These are phyloP conservation scores for Noctua janthe DNA, from an alignment of 2,888 invertebrate genomes.

Conservation along the genomic window DNA sequence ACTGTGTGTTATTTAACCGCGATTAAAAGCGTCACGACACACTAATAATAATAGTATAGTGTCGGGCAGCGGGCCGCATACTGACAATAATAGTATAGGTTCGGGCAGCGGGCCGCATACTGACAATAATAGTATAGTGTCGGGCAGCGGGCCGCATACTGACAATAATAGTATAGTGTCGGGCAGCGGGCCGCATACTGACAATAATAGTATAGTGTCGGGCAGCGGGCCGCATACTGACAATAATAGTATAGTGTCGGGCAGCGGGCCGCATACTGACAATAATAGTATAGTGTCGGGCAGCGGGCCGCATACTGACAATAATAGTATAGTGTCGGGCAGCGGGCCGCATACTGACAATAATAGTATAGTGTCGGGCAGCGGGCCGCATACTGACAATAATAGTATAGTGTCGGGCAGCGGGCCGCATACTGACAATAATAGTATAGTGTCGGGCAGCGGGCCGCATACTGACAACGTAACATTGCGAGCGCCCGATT, in stretches of 20 bases:
- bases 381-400: too few species aligned
- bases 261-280: slow-evolving; percentile 47
- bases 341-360: too few species aligned
- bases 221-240: slow-evolving; percentile 46
- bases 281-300: slow-evolving; percentile 58
- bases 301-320: too few species aligned
- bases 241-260: too few species aligned
- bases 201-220: too few species aligned
- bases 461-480: slow-evolving; percentile 48
- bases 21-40: slow-evolving; percentile 67
- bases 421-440: too few species aligned
- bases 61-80: slow-evolving; percentile 50
- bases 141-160: slow-evolving; percentile 48
- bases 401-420: slow-evolving; percentile 53
- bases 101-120: slow-evolving; percentile 49
- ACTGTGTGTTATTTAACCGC: slow-evolving; percentile 67
- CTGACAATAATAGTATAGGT: too few species aligned
- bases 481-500: slow-evolving; percentile 52
- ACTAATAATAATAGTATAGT: slow-evolving; percentile 64
- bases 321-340: slow-evolving; percentile 56
- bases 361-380: slow-evolving; percentile 54
- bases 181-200: slow-evolving; percentile 47
- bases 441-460: slow-evolving; percentile 49
- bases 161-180: too few species aligned
- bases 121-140: too few species aligned